Evolutionary conservation across 1,140 invertebrate species (phyloP), one percentile per base, ranked within the genome.

Genomic region (Lordiphosa collinella): DNA sequence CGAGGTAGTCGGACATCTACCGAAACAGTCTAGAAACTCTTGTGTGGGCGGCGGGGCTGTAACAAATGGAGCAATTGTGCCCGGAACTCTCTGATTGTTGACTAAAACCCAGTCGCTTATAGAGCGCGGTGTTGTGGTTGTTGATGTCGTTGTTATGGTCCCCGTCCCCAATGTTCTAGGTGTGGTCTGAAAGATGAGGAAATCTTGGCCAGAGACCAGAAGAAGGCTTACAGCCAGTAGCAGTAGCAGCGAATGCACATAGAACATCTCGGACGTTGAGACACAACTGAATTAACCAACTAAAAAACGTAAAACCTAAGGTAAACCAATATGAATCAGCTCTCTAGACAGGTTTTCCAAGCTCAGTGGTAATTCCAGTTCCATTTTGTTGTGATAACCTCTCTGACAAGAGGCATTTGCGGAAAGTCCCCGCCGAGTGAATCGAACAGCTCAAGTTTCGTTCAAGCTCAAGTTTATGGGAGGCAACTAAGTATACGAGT

Each of bases 1-100:
- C 0, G 89, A 63, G 1, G 93, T 93, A 0, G 89, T 89, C 41
- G 90, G 89, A 59, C 92, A 92, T 0, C 50, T 51, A 2, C 52
- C 74, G 3, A 91, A 78, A 63, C 92, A 92, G 8, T 76, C 37
- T 0, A 75, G 51, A 32, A 73, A 90, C 36, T 54, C 16, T 14
- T 70, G 80, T 1, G 72, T 73, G 10, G 79, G 51, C 1, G 88
- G 71, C 37, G 86, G 62, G 2, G 38, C 61, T 2, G 52, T 43
- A 4, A 66, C 49, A 52, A 87, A 86, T 0, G 87, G 71, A 4
- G 69, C 59, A 18, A 87, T 54, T 0, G 62, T 73, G 1, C 61
- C 63, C 3, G 63, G 29, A 5, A 66, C 40, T 3, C 70, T 55
- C 7, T 35, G 52, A 63, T 86, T 88, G 44, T 88, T 88, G 13